Base-by-base conservation (phyloP, 2,888 invertebrate genomes). In the Melinaea marsaeus region DNA sequence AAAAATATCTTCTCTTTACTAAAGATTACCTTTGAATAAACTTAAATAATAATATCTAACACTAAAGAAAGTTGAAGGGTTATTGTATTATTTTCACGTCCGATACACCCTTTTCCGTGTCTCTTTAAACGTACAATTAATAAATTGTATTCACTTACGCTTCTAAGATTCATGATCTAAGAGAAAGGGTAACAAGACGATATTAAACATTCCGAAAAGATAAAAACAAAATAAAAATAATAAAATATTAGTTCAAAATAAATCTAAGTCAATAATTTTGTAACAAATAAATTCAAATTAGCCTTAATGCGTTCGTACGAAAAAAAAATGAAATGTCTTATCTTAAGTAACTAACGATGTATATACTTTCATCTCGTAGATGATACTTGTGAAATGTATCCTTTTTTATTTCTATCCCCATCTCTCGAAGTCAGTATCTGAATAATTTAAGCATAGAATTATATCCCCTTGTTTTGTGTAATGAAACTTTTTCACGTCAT, bases 391-490 rank as follows among this genome's bases (percentile, higher is more conserved):
- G 63, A 56, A 35, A 59, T 48, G 54, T 55, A 60, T 67, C 51
- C 51, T 51, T 51, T 46, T 51, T 32, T 51, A 65, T 64, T 58
- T 60, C 59, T 58, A 61, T 61, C 61, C 67, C 65, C 62, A 67
- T 67, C 62, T 61, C 61, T 45, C 57, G 64, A 59, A 65, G 64
- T 67, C 63, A 63, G 63, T 63, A 58, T 63, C 57, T 69, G 67
- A 69, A 69, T 69, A 69, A 67, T 56, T 69, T 65, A 69, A 61
- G 47, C 56, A 37, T 34, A 60, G 56, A 61, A 61, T 56, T 34
- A 45, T 62, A 57, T 46, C 22, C 22, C 22, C 22, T 22, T 22
- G 22, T 22, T 22, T 22, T 22, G 22, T 22, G 1, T 22, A 1
- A 22, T 22, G 22, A 22, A 22, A 22, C 22, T 22, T 22, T 22